These are phyloP conservation scores for Tetrapedia diversipes DNA, from an alignment of 2,888 invertebrate species.

Conservation along the genomic window DNA sequence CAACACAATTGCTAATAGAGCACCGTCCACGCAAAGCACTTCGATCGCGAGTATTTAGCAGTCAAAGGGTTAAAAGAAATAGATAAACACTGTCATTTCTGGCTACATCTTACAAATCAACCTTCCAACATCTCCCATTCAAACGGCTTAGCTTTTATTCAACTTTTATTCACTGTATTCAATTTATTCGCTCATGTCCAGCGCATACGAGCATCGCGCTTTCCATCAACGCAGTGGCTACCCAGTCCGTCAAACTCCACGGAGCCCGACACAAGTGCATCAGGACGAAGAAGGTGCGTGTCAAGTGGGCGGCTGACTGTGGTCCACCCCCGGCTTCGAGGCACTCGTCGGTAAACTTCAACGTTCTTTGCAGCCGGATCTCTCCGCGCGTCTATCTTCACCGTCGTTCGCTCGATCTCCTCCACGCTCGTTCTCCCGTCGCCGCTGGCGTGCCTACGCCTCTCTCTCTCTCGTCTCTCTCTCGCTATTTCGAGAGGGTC, in stretches of 20 bases:
- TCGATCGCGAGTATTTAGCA: no score
- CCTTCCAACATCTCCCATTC: no score
- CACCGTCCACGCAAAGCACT: no score
- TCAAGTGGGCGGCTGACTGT: constrained; percentile 52
- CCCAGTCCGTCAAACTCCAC: background rate
- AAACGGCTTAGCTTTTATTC: no score
- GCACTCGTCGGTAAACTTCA: constrained; percentile 81
- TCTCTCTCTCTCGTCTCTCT: constrained; percentile 18
- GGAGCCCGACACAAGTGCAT: constrained; percentile 47
- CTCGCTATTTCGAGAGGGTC: constrained; percentile 73
- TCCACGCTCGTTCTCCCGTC: background rate
- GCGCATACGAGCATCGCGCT: no score
- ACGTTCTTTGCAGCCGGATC: constrained; percentile 80
- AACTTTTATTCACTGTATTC: no score
- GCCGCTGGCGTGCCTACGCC: background rate
- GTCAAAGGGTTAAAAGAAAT: no score
- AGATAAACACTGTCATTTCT: no score
- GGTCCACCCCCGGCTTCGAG: constrained; percentile 45
- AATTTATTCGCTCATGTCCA: no score
- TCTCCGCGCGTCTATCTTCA: constrained; percentile 57
- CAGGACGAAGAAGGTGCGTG: constrained; percentile 56
- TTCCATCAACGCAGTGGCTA: background rate
- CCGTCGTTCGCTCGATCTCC: constrained; percentile 34
- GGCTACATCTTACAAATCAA: no score
- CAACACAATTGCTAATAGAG: no score